Percentiles rank a stretch among this genome's conserved stretches.
phyloP scores from a whole-genome alignment of 2,113 vertebrate species.

The Herpailurus yagouaroundi region DNA sequence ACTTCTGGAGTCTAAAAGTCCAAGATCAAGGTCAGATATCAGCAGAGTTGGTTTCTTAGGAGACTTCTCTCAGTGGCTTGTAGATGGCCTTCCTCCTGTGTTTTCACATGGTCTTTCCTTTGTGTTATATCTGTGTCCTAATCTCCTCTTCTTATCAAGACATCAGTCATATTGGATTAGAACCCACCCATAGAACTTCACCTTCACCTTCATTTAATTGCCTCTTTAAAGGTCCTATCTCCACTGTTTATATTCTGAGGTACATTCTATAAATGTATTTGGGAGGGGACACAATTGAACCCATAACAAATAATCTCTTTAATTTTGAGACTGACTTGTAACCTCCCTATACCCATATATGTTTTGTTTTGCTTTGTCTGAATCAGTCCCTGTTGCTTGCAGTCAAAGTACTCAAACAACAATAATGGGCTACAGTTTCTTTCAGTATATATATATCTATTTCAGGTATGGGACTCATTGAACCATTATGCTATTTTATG shows the following conservation, averaged over 20 bases:
- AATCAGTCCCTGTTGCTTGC: neutral
- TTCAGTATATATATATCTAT: neutral
- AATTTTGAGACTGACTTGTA: neutral
- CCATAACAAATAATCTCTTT: neutral
- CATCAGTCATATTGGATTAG: neutral
- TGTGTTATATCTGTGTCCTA: neutral
- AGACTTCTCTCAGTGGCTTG: neutral
- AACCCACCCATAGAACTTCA: rapidly evolving
- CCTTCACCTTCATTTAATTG: neutral
- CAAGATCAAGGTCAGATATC: neutral
- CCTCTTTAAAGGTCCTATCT: neutral
- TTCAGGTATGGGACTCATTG: neutral
- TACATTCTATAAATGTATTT: neutral
- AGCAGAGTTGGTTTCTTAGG: neutral
- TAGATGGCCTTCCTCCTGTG: neutral
- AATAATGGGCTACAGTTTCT: neutral
- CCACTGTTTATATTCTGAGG: neutral
- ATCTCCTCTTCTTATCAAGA: neutral
- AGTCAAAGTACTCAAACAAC: neutral
- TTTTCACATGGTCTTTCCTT: neutral
- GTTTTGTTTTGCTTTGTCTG: neutral
- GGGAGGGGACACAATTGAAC: neutral
- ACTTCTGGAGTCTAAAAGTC: neutral
- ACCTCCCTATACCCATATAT: neutral
- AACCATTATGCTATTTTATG: slow-evolving; percentile 2